A percentile compares a stretch with the other conserved stretches of the same genome.
Conservation (phyloP, 2,113 vertebrate genomes). For the Capreolus pygargus region DNA sequence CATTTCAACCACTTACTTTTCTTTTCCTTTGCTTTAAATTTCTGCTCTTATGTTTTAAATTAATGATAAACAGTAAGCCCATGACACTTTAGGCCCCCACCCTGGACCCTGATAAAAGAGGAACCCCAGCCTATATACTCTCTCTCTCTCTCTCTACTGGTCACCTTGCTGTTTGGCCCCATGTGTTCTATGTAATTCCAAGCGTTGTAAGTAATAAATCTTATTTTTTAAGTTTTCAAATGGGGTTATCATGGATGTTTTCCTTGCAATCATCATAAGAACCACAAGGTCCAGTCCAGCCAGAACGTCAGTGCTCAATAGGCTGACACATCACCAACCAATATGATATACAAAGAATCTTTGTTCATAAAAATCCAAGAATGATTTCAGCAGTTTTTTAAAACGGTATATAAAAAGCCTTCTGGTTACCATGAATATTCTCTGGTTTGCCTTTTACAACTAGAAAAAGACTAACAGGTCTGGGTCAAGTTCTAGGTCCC, state of each 20-base stretch:
- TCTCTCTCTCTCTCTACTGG: neutral
- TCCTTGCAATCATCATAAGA: neutral
- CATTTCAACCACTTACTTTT: neutral
- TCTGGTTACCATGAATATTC: neutral
- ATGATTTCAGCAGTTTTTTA: neutral
- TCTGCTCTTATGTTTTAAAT: neutral
- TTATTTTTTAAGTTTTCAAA: neutral
- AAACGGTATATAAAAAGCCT: neutral
- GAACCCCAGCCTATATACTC: neutral
- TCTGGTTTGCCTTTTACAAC: neutral
- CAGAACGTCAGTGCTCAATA: neutral
- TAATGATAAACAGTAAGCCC: neutral
- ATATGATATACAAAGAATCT: neutral
- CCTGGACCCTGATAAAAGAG: neutral
- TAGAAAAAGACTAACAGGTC: neutral
- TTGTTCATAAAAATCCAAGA: neutral
- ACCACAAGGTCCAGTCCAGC: neutral
- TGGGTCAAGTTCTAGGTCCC: neutral
- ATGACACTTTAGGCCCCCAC: neutral
- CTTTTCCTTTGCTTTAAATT: neutral
- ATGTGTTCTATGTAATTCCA: neutral
- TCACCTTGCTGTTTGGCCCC: neutral
- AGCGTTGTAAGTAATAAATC: neutral
- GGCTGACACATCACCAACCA: neutral
- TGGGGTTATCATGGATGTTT: neutral